Base-by-base conservation (phyloP, 2,888 invertebrate species). In the Leucoma salicis region DNA sequence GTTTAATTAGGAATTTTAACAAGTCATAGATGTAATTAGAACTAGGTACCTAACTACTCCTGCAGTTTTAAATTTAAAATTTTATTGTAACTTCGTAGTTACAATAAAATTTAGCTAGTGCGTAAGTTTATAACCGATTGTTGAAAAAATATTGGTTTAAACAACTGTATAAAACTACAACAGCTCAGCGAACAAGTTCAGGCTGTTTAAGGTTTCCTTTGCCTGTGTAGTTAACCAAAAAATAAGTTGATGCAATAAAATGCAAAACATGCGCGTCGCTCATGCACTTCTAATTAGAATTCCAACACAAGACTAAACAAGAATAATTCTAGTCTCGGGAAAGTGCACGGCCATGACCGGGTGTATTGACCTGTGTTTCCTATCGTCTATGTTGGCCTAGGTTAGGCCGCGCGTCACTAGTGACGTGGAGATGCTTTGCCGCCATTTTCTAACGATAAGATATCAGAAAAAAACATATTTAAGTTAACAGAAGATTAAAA, bases 291-390 rank as follows among this genome's bases (percentile, higher is more conserved):
- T 69, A 69, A 78, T 80, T 80, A 78, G 76, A 80, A 82, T 78
- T 78, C 76, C 74, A 62, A 66, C 60, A 55, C 58, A 60, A 77
- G 77, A 73, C 79, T 74, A 77, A 76, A 79, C 79, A 73, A 75
- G 74, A 74, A 78, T 76, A 67, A 70, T 71, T 72, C 72, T 73
- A 70, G 77, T 77, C 72, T 76, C 77, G 82, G 74, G 86, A 86
- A 86, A 87, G 85, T 82, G 74, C 72, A 69, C 71, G 82, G 75
- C 84, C 86, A 62, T 85, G 86, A 84, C 85, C 83, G 82, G 78
- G 85, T 69, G 83, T 82, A 83, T 74, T 81, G 86, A 85, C 83
- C 85, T 73, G 68, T 64, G 77, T 62, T 69, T 72, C 78, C 78
- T 77, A 76, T 57, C 72, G 74, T 63, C 78, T 76, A 76, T 68